These are phyloP conservation scores for Aegypius monachus DNA, from an alignment of 2,113 vertebrate genomes.

Conservation along the genomic window DNA sequence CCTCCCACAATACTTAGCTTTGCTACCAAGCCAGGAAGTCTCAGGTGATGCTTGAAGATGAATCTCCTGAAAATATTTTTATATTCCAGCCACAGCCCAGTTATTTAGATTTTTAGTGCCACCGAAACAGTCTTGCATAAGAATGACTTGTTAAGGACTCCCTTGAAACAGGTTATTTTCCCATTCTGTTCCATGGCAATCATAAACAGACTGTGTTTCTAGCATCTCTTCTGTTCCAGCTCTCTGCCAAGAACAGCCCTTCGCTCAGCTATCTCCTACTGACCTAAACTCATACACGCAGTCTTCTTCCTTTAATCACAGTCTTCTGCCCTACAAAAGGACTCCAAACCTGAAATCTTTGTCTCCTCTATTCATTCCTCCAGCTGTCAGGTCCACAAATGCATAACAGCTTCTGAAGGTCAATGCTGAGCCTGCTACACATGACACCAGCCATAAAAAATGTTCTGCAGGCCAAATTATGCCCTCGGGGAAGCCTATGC, in stretches of 20 bases:
- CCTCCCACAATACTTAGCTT: background rate
- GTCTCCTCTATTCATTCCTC: background rate
- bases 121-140: background rate
- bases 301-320: background rate
- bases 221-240: background rate
- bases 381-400: background rate
- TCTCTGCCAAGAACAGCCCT: background rate
- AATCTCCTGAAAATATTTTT: background rate
- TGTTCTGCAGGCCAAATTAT: background rate
- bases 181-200: background rate
- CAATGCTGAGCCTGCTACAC: background rate
- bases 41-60: background rate
- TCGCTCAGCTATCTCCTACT: background rate
- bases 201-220: background rate
- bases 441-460: background rate
- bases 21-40: background rate
- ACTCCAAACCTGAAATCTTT: background rate
- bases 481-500: background rate
- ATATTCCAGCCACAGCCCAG: background rate
- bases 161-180: background rate
- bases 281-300: background rate
- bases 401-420: background rate
- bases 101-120: background rate
- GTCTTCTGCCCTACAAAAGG: background rate
- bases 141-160: background rate